Percentiles rank a stretch among this genome's conserved stretches.
Evolutionary conservation across 2,888 invertebrate genomes (phyloP).

Genomic region (Calliphora vomitoria): DNA sequence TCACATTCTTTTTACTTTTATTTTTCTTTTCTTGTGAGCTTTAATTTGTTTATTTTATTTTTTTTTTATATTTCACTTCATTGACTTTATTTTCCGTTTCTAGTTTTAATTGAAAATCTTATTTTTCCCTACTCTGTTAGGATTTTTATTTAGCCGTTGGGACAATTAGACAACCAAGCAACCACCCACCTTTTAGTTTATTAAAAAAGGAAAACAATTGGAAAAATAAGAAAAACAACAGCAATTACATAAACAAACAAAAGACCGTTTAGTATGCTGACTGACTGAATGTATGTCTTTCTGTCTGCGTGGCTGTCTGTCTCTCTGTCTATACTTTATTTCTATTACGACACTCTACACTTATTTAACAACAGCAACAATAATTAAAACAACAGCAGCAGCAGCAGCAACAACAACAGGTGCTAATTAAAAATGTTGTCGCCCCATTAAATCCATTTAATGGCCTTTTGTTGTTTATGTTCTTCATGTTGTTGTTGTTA

Average conservation of each 20-base stretch:
- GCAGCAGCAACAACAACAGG: constrained; percentile 77
- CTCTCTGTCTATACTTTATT: constrained; percentile 14
- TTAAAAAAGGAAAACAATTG: constrained; percentile 51
- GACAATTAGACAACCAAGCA: neutral
- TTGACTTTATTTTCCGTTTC: neutral
- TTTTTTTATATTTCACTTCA: constrained; percentile 20
- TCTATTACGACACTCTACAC: constrained; percentile 20
- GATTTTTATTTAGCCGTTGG: neutral
- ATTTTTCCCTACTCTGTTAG: neutral
- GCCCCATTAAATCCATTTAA: constrained; percentile 80
- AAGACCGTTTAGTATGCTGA: constrained; percentile 39
- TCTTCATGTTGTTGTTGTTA: constrained; percentile 7
- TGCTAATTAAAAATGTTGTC: constrained; percentile 84
- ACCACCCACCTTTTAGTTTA: constrained; percentile 52
- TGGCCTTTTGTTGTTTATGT: constrained; percentile 61
- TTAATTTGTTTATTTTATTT: constrained; percentile 6
- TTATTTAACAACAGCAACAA: constrained; percentile 26
- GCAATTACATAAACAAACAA: constrained; percentile 43
- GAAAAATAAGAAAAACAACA: constrained; percentile 17
- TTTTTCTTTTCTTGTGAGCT: neutral
- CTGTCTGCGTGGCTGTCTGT: neutral
- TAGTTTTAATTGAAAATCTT: constrained; percentile 47
- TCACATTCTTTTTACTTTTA: constrained; percentile 37
- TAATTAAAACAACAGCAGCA: constrained; percentile 54
- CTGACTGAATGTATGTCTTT: constrained; percentile 25